Base-by-base conservation (phyloP, 2,113 vertebrate genomes). In the Carassius gibelio region DNA sequence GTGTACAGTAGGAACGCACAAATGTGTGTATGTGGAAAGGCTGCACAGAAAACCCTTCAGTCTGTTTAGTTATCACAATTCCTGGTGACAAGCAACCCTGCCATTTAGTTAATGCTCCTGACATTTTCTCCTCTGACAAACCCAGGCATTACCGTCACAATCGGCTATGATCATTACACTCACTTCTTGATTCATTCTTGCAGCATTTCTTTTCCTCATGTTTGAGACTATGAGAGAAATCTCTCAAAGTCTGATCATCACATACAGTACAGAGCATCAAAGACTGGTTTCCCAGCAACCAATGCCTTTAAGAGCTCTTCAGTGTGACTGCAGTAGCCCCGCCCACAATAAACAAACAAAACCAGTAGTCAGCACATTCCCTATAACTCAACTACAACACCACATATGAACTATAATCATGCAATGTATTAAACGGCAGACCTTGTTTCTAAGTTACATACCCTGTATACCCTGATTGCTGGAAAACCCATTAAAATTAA, bases 1-100 rank as follows among this genome's bases (percentile, higher is more conserved):
- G 75, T 89, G 88, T 90, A 89, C 30, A 30, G 30, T 30, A 30
- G 90, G 87, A 85, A 88, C 57, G 69, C 84, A 81, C 52, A 38
- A 71, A 89, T 83, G 61, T 85, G 75, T 88, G 88, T 81, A 71
- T 86, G 84, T 87, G 76, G 57, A 71, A 81, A 83, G n/a, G 21
- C 57, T 57, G 78, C 38, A 81, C 61, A 64, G 38, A 45, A 81
- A 81, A 48, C 38, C 66, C 55, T 61, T 79, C 30, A 75, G 48
- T 75, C 71, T 61, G 55, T 19, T 78, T 14, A n/a, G 34, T 59
- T 5, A 61, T 42, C 52, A 59, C 34, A 64, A 45, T 26, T 80
- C 21, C 13, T 23, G 5, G 21, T 64, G 59, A 80, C n/a, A 66
- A 64, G 30, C 14, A 48, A 81, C 38, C 61, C 38, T 50, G 78